phyloP scores from a whole-genome alignment of 1,140 invertebrate species.

The Muscidifurax raptorellus region DNA sequence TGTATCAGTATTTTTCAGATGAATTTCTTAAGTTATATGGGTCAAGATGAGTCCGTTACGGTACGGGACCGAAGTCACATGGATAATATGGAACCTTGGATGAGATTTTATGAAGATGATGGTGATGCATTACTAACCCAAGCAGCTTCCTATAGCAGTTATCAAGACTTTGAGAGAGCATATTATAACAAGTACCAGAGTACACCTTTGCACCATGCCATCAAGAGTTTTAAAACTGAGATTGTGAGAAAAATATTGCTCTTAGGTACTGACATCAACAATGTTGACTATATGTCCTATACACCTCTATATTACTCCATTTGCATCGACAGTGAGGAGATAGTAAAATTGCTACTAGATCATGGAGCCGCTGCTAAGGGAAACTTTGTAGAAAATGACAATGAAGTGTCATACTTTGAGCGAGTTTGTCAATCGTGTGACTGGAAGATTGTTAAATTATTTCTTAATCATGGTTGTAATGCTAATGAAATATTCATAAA shows the following conservation, averaged over 20 bases:
- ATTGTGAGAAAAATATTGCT: conserved; percentile 14
- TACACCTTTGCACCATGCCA: conserved; percentile 25
- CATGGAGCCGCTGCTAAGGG: conserved; percentile 8
- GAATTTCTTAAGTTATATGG: background rate
- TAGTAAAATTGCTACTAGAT: conserved; percentile 17
- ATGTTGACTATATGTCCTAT: background rate
- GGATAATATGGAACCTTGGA: conserved; percentile 1
- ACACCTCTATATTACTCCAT: conserved; percentile 26
- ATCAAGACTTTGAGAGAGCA: conserved; percentile 9
- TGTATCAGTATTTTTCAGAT: background rate
- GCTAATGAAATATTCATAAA: conserved; percentile 22
- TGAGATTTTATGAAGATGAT: conserved; percentile 3
- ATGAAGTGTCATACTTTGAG: conserved; percentile 11
- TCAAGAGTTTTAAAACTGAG: background rate
- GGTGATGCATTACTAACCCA: background rate
- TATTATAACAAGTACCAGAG: background rate
- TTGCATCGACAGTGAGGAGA: background rate
- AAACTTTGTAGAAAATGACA: conserved; percentile 5
- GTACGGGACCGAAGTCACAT: background rate
- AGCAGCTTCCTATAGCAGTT: background rate
- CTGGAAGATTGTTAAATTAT: conserved; percentile 33
- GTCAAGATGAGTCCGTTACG: background rate
- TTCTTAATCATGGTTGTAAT: conserved; percentile 31
- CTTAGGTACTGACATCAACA: conserved; percentile 9
- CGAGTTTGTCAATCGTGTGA: background rate